phyloP scores from a whole-genome alignment of 2,797 vertebrate species.

The Hybognathus amarus region DNA sequence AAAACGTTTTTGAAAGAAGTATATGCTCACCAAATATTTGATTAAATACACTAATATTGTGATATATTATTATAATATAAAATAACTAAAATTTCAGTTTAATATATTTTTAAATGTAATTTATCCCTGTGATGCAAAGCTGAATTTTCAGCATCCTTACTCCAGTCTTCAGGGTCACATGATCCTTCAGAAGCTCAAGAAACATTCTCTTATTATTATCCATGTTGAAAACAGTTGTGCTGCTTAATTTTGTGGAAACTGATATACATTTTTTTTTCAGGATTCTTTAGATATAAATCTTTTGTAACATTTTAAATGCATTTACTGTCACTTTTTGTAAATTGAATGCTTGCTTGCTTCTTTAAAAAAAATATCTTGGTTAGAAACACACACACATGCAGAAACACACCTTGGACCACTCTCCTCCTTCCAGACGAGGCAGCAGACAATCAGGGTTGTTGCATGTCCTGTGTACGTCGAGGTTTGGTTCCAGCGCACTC shows the following conservation, averaged over 20 bases:
- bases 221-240: background rate
- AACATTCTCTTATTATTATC: background rate
- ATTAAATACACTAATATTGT: too few relatives aligned
- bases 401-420: conserved; percentile 84
- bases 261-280: background rate
- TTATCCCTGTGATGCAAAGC: too few relatives aligned
- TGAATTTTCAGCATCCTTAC: background rate
- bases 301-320: background rate
- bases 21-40: too few relatives aligned
- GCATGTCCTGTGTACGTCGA: conserved; percentile 76
- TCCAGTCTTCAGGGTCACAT: background rate
- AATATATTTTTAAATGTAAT: background rate
- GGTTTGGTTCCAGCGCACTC: conserved; percentile 78
- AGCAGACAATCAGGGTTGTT: conserved; percentile 81
- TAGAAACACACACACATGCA: background rate
- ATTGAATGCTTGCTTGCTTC: background rate
- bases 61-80: too few relatives aligned
- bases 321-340: background rate
- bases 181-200: background rate
- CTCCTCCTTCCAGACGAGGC: conserved; percentile 77
- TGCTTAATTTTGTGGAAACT: background rate
- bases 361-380: background rate
- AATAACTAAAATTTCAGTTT: background rate
- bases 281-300: background rate
- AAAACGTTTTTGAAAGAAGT: too few relatives aligned